Conservation (phyloP, 2,797 vertebrate species). For the Siniperca scherzeri region DNA sequence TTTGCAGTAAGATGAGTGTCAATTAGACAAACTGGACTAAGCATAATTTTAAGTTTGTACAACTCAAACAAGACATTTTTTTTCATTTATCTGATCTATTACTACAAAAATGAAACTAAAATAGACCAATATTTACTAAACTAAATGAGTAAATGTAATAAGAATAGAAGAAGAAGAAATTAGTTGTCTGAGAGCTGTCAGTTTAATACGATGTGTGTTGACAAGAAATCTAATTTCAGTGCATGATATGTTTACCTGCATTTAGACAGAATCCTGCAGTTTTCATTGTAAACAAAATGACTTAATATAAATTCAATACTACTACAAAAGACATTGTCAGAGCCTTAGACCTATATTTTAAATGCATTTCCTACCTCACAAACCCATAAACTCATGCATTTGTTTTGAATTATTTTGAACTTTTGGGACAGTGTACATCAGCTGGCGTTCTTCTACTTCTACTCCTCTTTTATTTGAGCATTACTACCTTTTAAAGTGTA, state of each 20-base stretch:
- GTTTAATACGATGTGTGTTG: neutral
- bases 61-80: neutral
- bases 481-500: neutral
- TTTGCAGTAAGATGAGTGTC: neutral
- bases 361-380: neutral
- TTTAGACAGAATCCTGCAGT: neutral
- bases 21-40: neutral
- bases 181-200: too few species aligned
- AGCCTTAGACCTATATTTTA: neutral
- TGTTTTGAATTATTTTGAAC: neutral
- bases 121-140: neutral
- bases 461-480: neutral
- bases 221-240: neutral
- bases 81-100: neutral
- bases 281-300: neutral
- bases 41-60: neutral
- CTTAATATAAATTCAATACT: neutral
- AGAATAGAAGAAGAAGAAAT: neutral
- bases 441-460: neutral
- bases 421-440: neutral
- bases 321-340: neutral
- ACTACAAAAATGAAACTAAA: neutral
- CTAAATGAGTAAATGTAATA: too few species aligned
- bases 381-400: neutral
- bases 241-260: neutral